A percentile compares a stretch with the other conserved stretches of the same genome.
Conservation (phyloP, 1,140 invertebrate species). For the Penaeus chinensis region DNA sequence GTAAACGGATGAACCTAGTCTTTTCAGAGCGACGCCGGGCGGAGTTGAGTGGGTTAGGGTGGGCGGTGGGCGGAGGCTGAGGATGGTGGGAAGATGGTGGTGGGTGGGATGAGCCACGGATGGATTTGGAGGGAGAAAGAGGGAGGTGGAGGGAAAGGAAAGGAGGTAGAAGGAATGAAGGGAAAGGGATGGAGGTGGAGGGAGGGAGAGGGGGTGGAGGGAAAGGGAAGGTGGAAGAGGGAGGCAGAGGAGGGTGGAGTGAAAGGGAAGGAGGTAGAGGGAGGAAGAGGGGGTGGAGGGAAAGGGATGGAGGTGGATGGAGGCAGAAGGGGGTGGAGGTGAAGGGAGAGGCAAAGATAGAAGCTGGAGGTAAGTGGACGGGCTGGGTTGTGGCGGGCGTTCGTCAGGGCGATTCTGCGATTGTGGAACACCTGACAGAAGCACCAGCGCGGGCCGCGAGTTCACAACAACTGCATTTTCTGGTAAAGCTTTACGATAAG, state of each 20-base stretch:
- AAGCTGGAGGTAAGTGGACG: neutral
- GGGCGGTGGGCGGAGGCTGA: no score
- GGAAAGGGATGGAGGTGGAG: neutral
- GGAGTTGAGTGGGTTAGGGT: no score
- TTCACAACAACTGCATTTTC: no score
- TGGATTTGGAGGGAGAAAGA: neutral
- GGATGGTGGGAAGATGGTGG: no score
- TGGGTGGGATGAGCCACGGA: no score
- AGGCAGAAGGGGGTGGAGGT: neutral
- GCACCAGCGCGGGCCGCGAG: no score
- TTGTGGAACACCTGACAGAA: neutral
- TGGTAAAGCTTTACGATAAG: no score
- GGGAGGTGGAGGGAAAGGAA: neutral
- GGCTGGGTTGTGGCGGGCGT: constrained; percentile 27
- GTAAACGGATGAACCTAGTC: no score
- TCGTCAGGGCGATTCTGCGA: neutral
- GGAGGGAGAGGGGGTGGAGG: neutral
- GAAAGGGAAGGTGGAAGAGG: neutral
- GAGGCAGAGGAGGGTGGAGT: neutral
- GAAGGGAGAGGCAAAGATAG: neutral
- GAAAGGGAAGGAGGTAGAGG: neutral
- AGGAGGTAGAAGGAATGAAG: neutral
- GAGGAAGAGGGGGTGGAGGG: neutral
- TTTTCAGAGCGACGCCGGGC: no score
- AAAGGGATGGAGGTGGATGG: neutral